phyloP scores from a whole-genome alignment of 2,797 vertebrate genomes.

The Acipenser oxyrinchus region DNA sequence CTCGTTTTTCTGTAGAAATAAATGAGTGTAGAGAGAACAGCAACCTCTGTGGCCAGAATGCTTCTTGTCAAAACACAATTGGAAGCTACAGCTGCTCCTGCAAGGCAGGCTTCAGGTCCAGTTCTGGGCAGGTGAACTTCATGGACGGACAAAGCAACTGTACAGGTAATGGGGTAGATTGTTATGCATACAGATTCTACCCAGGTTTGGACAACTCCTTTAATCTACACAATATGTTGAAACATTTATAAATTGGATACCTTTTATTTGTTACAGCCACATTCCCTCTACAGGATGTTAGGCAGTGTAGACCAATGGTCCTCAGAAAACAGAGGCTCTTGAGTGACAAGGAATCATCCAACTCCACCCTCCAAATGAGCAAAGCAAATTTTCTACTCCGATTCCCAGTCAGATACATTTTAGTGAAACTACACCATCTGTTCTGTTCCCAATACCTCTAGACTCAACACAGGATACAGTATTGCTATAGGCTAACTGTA shows the following conservation, averaged over 20 bases:
- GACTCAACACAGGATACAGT: no score
- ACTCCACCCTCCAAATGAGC: no score
- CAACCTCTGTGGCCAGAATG: constrained; percentile 32
- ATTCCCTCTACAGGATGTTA: not conserved
- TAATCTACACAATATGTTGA: not conserved
- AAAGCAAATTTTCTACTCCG: no score
- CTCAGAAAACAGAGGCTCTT: no score
- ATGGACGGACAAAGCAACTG: constrained; percentile 3
- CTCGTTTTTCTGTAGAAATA: constrained; percentile 37
- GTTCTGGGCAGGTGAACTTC: not conserved
- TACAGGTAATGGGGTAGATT: constrained; percentile 26
- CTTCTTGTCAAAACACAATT: accelerated
- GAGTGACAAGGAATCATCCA: no score
- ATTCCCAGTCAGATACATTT: no score
- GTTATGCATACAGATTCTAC: not conserved
- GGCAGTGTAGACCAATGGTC: no score
- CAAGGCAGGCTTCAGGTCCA: constrained; percentile 21
- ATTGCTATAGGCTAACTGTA: no score
- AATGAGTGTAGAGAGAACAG: constrained; percentile 7
- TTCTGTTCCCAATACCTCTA: no score
- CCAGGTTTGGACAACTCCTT: not conserved
- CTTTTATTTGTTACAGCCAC: not conserved
- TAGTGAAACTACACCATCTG: no score
- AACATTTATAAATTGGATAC: not conserved
- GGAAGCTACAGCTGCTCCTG: constrained; percentile 39